Conservation (phyloP, 92 coral and sea anemone species). For the Actinostola sp. region DNA sequence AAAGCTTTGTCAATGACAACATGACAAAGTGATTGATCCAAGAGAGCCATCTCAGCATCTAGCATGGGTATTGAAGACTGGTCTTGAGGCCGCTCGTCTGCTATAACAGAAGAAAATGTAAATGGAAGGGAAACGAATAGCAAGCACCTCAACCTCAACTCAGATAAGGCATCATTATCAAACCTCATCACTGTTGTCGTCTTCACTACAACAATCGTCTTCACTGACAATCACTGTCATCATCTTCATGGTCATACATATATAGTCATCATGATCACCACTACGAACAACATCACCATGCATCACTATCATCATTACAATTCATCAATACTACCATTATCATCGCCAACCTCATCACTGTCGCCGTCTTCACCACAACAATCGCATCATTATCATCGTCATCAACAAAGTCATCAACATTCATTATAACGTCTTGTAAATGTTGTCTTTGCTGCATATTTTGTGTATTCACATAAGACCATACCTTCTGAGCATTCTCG, state of each 20-base stretch:
- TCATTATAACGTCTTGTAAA: too few species aligned
- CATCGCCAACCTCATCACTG: background rate
- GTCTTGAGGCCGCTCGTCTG: conserved; percentile 1
- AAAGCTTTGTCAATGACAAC: conserved; percentile 92
- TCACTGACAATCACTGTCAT: too few species aligned
- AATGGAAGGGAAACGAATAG: too few species aligned
- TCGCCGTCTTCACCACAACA: background rate
- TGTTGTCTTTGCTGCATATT: too few species aligned
- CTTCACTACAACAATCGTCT: too few species aligned
- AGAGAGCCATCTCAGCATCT: conserved; percentile 29
- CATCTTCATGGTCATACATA: too few species aligned
- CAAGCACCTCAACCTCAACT: too few species aligned
- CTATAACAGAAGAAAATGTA: background rate
- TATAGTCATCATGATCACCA: too few species aligned
- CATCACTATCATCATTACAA: background rate
- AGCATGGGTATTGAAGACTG: conserved; percentile 6
- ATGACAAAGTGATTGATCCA: conserved; percentile 84
- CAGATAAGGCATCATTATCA: too few species aligned
- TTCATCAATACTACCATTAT: background rate
- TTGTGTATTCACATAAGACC: too few species aligned
- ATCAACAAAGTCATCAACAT: background rate
- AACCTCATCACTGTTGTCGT: too few species aligned
- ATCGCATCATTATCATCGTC: background rate
- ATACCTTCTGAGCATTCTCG: conserved; percentile 35
- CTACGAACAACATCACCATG: too few species aligned